Percentiles rank a stretch among this genome's conserved stretches.
These are phyloP conservation scores for Spodoptera exigua DNA, from an alignment of 2,888 invertebrate species.

Conservation along the genomic window DNA sequence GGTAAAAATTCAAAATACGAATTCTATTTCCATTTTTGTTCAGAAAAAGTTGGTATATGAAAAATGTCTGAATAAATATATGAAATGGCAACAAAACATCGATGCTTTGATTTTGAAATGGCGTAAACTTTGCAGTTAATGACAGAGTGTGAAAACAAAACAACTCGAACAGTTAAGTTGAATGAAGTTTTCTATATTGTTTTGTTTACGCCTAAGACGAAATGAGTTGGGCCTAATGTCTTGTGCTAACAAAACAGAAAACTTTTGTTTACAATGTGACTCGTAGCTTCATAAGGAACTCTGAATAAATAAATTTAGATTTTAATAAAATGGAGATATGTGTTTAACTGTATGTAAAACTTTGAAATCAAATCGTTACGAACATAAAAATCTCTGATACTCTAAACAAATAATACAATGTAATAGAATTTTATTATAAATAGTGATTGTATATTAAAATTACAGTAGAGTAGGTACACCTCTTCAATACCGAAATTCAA, in stretches of 20 bases:
- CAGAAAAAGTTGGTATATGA: background rate
- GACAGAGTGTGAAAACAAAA: slow-evolving; percentile 21
- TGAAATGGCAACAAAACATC: slow-evolving; percentile 8
- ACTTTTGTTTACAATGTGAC: slow-evolving; percentile 29
- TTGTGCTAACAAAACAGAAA: slow-evolving; percentile 23
- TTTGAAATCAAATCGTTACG: too few relatives aligned
- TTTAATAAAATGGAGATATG: too few relatives aligned
- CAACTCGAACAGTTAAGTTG: slow-evolving; percentile 26
- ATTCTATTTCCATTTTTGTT: slow-evolving; percentile 3
- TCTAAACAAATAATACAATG: too few relatives aligned
- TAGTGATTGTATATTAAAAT: too few relatives aligned
- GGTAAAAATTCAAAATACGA: slow-evolving; percentile 9
- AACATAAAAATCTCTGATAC: too few relatives aligned
- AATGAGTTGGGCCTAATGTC: slow-evolving; percentile 32
- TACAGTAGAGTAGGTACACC: too few relatives aligned
- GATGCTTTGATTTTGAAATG: background rate
- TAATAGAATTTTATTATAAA: too few relatives aligned
- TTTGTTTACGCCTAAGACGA: slow-evolving; percentile 38
- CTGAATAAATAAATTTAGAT: background rate
- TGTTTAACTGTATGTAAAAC: too few relatives aligned
- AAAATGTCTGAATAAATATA: slow-evolving; percentile 3
- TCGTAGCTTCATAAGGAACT: slow-evolving; percentile 3
- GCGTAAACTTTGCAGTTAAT: slow-evolving; percentile 7
- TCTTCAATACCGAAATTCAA: too few relatives aligned
- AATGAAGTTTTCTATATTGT: slow-evolving; percentile 34